Conservation (phyloP, 2,888 invertebrate genomes). For the Germaria angustata region DNA sequence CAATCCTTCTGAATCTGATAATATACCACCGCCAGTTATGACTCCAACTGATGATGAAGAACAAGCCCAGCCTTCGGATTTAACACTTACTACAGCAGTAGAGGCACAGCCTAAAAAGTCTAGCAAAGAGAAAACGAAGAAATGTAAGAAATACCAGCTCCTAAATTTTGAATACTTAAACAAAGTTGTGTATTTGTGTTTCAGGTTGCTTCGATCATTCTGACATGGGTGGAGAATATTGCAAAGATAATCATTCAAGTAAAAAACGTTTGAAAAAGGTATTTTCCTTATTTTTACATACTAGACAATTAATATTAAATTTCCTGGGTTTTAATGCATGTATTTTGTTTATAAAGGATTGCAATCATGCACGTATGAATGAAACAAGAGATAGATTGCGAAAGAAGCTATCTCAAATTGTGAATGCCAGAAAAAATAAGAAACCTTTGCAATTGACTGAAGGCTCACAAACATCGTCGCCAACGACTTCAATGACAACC, state of each 20-base stretch:
- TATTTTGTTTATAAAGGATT: slow-evolving; percentile 71
- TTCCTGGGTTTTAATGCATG: background rate
- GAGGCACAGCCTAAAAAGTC: slow-evolving; percentile 73
- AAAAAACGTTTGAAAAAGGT: slow-evolving; percentile 79
- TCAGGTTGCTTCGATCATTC: slow-evolving; percentile 76
- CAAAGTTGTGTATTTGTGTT: background rate
- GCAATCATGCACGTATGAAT: slow-evolving; percentile 79
- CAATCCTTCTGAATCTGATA: slow-evolving; percentile 55
- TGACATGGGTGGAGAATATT: slow-evolving; percentile 77
- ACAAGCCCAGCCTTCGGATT: slow-evolving; percentile 53
- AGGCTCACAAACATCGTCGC: slow-evolving; percentile 60
- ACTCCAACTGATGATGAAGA: slow-evolving; percentile 68
- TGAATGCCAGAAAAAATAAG: slow-evolving; percentile 76
- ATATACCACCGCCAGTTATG: slow-evolving; percentile 60
- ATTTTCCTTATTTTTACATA: background rate
- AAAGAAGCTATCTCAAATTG: slow-evolving; percentile 78
- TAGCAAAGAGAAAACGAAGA: slow-evolving; percentile 77
- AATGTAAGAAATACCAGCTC: slow-evolving; percentile 72
- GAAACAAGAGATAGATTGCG: slow-evolving; percentile 79
- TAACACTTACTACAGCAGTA: slow-evolving; percentile 66
- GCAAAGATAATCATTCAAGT: slow-evolving; percentile 78
- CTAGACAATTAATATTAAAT: background rate
- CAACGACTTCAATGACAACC: slow-evolving; percentile 48
- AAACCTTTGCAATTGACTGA: slow-evolving; percentile 66
- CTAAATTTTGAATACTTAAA: background rate